Conservation (phyloP, 2,888 invertebrate genomes). For the Linnaemya vulpina region DNA sequence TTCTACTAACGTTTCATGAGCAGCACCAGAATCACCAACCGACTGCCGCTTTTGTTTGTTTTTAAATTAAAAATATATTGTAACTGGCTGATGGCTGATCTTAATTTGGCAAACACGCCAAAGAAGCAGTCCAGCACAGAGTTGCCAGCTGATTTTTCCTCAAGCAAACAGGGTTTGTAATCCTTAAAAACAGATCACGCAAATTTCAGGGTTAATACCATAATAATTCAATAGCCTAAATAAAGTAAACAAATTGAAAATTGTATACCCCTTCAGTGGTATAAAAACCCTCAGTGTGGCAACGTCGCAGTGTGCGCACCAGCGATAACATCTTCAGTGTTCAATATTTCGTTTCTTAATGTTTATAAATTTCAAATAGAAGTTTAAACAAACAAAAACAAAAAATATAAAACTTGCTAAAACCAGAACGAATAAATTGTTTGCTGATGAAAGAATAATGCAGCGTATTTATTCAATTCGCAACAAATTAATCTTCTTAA, state of each 20-base stretch:
- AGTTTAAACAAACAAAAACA: slow-evolving; percentile 24
- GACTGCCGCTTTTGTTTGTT: neutral
- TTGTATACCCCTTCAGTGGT: no score
- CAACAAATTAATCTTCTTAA: slow-evolving; percentile 38
- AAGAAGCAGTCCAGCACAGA: neutral
- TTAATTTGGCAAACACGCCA: slow-evolving; percentile 38
- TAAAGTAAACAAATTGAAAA: no score
- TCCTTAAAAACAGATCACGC: no score
- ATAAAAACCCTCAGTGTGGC: no score
- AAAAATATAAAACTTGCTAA: neutral
- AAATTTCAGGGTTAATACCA: no score
- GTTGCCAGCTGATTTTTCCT: no score
- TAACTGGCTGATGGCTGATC: slow-evolving; percentile 24
- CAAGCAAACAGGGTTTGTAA: no score
- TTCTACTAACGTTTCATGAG: neutral
- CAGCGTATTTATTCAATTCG: slow-evolving; percentile 18
- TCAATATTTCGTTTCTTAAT: slow-evolving; percentile 1
- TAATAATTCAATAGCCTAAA: no score
- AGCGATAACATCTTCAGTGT: neutral
- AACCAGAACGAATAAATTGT: slow-evolving; percentile 9
- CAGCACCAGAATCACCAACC: slow-evolving; percentile 5
- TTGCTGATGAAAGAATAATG: neutral
- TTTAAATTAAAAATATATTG: neutral
- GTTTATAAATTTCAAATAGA: slow-evolving; percentile 32
- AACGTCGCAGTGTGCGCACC: no score